Evolutionary conservation across 37 sponge, comb jelly and placozoan genomes (phyloP).

Genomic region (Agelas oroides): DNA sequence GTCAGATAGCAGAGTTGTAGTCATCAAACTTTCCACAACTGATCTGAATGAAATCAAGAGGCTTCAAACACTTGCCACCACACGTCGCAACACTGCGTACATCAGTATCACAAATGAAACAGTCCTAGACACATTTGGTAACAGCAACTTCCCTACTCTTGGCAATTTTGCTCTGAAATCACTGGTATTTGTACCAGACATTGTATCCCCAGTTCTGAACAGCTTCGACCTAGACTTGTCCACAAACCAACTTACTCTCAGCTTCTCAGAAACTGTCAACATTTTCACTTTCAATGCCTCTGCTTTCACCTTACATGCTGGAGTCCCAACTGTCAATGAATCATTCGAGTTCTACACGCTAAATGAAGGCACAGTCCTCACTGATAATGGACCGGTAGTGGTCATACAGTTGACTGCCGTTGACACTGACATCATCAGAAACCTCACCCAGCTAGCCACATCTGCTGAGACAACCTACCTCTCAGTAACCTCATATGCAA

Average conservation of each 20-base stretch:
- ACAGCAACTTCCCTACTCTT: slow-evolving; percentile 56
- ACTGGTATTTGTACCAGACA: slow-evolving; percentile 46
- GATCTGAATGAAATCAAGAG: slow-evolving; percentile 91
- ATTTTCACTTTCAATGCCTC: slow-evolving; percentile 54
- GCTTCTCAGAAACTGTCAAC: slow-evolving; percentile 87
- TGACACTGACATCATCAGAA: slow-evolving; percentile 81
- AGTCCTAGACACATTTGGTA: slow-evolving; percentile 71
- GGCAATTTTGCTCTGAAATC: slow-evolving; percentile 45
- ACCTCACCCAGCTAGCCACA: slow-evolving; percentile 75
- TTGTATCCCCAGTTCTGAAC: slow-evolving; percentile 49
- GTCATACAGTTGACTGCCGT: slow-evolving; percentile 36
- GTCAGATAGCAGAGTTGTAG: slow-evolving; percentile 67
- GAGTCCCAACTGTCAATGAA: background rate
- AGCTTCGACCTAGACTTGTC: slow-evolving; percentile 76
- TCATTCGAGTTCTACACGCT: slow-evolving; percentile 48
- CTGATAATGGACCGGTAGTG: slow-evolving; percentile 61
- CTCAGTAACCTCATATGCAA: slow-evolving; percentile 23
- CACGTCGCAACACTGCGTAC: slow-evolving; percentile 60
- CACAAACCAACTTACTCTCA: slow-evolving; percentile 62
- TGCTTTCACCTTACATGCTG: slow-evolving; percentile 36
- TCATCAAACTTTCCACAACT: slow-evolving; percentile 58
- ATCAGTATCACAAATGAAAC: slow-evolving; percentile 38
- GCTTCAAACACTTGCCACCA: slow-evolving; percentile 55
- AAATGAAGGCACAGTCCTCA: slow-evolving; percentile 71
- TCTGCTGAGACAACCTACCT: slow-evolving; percentile 59